phyloP scores from a whole-genome alignment of 2,113 vertebrate species.

The Sterna hirundo region DNA sequence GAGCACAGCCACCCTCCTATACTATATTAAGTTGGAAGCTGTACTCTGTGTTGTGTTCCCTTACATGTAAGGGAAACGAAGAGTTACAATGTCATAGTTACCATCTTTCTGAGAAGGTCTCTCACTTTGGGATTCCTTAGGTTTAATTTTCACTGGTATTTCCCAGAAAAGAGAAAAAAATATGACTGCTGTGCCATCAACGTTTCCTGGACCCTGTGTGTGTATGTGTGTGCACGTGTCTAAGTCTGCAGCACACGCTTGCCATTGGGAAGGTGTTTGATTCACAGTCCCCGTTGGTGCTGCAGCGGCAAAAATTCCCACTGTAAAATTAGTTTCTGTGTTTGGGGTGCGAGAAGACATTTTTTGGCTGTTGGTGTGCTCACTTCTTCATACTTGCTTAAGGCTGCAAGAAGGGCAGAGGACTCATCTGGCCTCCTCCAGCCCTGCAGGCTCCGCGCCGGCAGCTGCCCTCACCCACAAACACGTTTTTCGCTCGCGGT shows the following conservation, averaged over 20 bases:
- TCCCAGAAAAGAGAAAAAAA: neutral
- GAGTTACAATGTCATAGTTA: neutral
- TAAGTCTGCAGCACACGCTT: accelerated
- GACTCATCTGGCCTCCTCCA: neutral
- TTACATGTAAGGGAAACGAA: neutral
- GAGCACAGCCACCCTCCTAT: accelerated
- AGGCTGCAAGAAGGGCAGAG: neutral
- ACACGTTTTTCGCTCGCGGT: neutral
- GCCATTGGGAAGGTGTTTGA: neutral
- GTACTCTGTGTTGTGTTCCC: neutral
- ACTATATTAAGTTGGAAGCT: neutral
- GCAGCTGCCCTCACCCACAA: accelerated
- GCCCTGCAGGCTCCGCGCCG: neutral
- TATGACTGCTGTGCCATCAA: neutral
- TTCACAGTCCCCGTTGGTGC: accelerated
- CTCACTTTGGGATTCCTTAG: neutral
- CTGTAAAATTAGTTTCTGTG: neutral
- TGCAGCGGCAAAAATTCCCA: neutral
- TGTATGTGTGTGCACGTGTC: accelerated
- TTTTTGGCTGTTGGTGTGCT: neutral
- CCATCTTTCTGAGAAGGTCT: neutral
- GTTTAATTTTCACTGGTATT: neutral
- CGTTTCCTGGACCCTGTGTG: accelerated
- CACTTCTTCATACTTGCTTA: neutral
- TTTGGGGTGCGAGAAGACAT: neutral